Evolutionary conservation across 1,140 invertebrate species (phyloP).

Genomic region (Zaprionus kolodkinae): DNA sequence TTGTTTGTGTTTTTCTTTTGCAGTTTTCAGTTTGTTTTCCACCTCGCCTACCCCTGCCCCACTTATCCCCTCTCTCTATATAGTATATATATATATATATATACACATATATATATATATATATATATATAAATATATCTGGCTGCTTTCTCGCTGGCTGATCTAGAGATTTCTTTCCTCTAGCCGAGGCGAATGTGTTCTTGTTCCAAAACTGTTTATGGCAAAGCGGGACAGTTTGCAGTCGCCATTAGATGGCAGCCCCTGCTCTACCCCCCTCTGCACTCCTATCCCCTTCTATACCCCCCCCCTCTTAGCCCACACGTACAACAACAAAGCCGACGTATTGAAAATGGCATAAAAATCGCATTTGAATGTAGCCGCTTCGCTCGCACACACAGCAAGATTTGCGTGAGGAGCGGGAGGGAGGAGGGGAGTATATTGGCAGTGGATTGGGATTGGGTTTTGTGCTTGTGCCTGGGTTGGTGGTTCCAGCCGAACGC

Average conservation of each 20-base stretch:
- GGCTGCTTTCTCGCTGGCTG: conserved; percentile 43
- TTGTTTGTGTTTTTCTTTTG: conserved; percentile 83
- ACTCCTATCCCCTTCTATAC: not conserved
- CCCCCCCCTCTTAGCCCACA: not conserved
- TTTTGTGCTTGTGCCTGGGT: too few relatives aligned
- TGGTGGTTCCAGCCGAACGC: conserved; percentile 42
- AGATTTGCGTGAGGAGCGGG: not conserved
- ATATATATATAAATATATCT: conserved; percentile 24
- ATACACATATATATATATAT: too few relatives aligned
- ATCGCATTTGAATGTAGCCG: conserved; percentile 82
- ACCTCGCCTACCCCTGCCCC: conserved; percentile 1
- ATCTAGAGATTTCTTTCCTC: conserved; percentile 65
- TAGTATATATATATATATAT: too few relatives aligned
- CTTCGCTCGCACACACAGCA: conserved; percentile 4
- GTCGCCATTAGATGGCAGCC: not conserved
- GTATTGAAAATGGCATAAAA: conserved; percentile 83
- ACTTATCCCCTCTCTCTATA: not conserved
- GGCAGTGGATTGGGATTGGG: not conserved
- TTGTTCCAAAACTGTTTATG: conserved; percentile 31
- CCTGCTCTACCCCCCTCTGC: not conserved
- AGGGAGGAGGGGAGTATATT: conserved; percentile 13
- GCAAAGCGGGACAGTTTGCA: conserved; percentile 8
- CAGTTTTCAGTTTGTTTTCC: conserved; percentile 79
- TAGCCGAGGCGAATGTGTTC: conserved; percentile 23
- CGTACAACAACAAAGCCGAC: conserved; percentile 22